Conservation (phyloP, 2,888 invertebrate genomes). For the Chalcis sispes region DNA sequence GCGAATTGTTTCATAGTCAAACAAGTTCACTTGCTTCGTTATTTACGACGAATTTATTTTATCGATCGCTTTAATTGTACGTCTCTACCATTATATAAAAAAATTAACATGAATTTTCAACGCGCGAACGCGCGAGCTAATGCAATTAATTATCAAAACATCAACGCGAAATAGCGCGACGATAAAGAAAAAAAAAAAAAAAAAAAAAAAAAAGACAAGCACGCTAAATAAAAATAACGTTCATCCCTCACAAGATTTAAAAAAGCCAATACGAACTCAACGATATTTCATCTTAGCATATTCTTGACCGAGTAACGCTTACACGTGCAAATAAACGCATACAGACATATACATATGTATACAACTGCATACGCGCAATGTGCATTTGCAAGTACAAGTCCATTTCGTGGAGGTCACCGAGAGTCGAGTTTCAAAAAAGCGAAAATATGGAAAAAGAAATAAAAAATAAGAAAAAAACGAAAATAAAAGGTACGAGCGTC, state of each 20-base stretch:
- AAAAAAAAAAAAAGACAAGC: no score
- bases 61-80: no score
- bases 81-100: no score
- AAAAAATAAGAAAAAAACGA: not conserved
- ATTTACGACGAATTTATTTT: no score
- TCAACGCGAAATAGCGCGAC: no score
- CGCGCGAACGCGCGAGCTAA: no score
- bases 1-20: no score
- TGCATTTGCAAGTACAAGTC: slow-evolving; percentile 37
- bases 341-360: not conserved
- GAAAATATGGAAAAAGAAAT: no score
- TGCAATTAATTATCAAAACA: no score
- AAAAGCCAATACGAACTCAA: not conserved
- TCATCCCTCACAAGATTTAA: not conserved
- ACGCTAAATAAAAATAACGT: not conserved
- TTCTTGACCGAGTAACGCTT: not conserved
- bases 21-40: no score
- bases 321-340: no score
- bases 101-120: no score
- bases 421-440: not conserved
- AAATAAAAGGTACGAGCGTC: not conserved
- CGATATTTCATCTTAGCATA: slow-evolving; percentile 19
- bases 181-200: not conserved
- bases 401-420: not conserved
- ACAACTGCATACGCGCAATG: not conserved